Conservation (phyloP, 2,113 vertebrate species). For the Hypocryptadius cinnamomeus region DNA sequence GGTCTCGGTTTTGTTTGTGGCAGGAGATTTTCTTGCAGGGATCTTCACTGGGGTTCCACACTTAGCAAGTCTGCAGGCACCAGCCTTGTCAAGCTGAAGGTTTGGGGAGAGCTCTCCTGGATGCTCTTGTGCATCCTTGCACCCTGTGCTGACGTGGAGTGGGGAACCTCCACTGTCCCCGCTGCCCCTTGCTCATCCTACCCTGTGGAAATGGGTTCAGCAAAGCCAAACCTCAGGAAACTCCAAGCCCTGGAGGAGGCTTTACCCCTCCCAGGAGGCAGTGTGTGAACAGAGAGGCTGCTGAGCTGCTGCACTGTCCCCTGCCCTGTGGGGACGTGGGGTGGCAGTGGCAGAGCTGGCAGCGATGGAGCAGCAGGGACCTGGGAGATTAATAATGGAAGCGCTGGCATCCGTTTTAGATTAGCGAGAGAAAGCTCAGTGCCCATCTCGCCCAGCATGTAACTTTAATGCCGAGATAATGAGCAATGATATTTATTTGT, state of each 20-base stretch:
- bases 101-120: neutral
- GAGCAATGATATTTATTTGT: slow-evolving; percentile 60
- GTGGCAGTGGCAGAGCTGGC: neutral
- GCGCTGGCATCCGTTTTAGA: slow-evolving; percentile 29
- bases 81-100: neutral
- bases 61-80: too few species aligned
- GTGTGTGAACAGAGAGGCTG: neutral
- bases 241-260: accelerated
- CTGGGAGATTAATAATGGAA: slow-evolving; percentile 38
- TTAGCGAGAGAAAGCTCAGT: slow-evolving; percentile 38
- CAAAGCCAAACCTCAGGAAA: neutral
- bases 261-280: neutral
- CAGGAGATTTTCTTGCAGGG: neutral
- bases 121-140: neutral
- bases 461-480: slow-evolving; percentile 53
- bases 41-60: neutral
- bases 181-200: accelerated
- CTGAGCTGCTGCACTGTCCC: neutral
- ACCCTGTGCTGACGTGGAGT: accelerated
- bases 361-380: neutral
- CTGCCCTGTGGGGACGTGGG: neutral
- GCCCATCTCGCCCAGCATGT: slow-evolving; percentile 44
- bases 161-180: accelerated
- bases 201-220: neutral
- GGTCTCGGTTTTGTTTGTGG: neutral